Base-by-base conservation (phyloP, 37 sponge, comb jelly and placozoan genomes). In the Dysidea cf. avara region DNA sequence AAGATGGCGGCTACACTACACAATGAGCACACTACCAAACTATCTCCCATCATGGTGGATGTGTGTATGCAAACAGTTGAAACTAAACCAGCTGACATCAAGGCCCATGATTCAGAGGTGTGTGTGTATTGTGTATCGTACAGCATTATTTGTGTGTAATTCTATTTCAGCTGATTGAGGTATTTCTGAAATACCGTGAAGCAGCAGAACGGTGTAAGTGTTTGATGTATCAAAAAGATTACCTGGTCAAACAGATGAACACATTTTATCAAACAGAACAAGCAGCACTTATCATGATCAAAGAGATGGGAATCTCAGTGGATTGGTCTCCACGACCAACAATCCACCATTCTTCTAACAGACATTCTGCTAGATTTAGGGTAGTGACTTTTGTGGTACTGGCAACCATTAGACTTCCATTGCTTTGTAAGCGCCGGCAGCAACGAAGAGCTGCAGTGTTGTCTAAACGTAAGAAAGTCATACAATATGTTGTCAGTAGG, bases 181-280 rank as follows among this genome's bases (percentile, higher is more conserved):
- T 83, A 40, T 76, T 64, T 37, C 63, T 71, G 17, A 61, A 63
- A 17, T 83, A 76, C 54, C 77, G 77, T 9, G 69, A 76, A 24
- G 84, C 84, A 7, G 84, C 75, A 36, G 54, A 63, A 13, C 84
- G 64, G 37, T 66, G 85, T 39, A 79, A 80, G 30, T 55, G 74
- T 5, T 59, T 86, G 1, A 62, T 86, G 0, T 79, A 80, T 61
- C 86, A 86, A 47, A 86, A 86, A 69, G 46, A 39, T 26, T 86
- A 86, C 47, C 69, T 86, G 1, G 36, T 70, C 20, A 69, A 75
- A 47, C 74, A 86, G 37, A 28, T 79, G 52, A 81, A 86, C 52
- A 81, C 86, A 16, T 86, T 79, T 66, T 86, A 66, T 25, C 86
- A 86, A 43, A 86, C 86, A 0, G 68, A 79, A 34, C 80, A 86